These are phyloP conservation scores for Venustaconcha ellipsiformis DNA, from an alignment of 1,140 invertebrate genomes.

Conservation along the genomic window DNA sequence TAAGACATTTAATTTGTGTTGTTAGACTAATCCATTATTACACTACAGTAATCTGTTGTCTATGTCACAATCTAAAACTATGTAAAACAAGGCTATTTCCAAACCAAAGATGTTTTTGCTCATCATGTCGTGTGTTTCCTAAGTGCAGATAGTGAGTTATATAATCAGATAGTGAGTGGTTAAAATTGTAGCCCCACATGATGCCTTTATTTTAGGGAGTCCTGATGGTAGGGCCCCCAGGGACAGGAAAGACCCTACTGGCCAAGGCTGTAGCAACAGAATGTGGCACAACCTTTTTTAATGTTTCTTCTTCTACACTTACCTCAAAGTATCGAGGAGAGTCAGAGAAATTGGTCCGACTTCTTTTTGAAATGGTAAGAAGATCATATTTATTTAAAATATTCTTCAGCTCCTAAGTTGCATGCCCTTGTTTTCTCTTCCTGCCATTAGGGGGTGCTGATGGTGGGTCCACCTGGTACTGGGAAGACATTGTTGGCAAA, in stretches of 20 bases:
- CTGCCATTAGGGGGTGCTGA: conserved; percentile 82
- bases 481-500: conserved; percentile 99
- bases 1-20: no score
- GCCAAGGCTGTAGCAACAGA: conserved; percentile 99
- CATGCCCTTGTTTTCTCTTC: conserved; percentile 35
- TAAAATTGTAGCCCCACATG: not conserved
- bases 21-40: no score
- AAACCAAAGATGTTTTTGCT: no score
- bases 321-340: conserved; percentile 99
- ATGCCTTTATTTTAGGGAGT: conserved; percentile 77
- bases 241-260: conserved; percentile 99
- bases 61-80: no score
- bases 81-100: no score
- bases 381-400: conserved; percentile 4
- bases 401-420: conserved; percentile 11
- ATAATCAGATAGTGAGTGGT: no score
- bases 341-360: conserved; percentile 96
- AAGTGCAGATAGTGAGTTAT: no score
- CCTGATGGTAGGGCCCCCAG: conserved; percentile 97
- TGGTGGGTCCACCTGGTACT: conserved; percentile 98
- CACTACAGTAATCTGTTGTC: no score
- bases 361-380: conserved; percentile 97
- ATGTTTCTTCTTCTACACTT: conserved; percentile 96
- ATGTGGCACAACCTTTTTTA: conserved; percentile 99
- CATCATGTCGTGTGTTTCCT: no score